These are phyloP conservation scores for Ophiodon elongatus DNA, from an alignment of 2,113 vertebrate species.

Conservation along the genomic window DNA sequence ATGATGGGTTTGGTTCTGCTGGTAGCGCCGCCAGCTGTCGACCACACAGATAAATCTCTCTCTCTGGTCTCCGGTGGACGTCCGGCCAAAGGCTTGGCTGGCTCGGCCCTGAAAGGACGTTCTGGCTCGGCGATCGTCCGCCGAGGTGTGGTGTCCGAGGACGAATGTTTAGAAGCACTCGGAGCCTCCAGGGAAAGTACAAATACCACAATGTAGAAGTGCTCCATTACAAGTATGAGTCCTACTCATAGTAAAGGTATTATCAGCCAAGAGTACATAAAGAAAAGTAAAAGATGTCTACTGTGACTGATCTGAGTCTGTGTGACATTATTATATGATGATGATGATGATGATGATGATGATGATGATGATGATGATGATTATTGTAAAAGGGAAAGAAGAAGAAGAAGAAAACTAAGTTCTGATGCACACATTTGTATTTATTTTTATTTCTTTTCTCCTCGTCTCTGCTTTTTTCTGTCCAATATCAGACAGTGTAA, in stretches of 20 bases:
- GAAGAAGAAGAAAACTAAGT: neutral
- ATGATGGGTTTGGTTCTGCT: constrained; percentile 3
- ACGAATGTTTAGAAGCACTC: neutral
- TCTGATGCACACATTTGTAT: neutral
- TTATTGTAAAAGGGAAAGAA: too few species aligned
- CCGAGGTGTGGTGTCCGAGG: neutral
- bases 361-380: neutral
- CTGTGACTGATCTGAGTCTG: neutral
- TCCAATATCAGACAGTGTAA: neutral
- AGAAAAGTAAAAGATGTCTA: neutral
- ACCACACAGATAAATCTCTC: constrained; percentile 50
- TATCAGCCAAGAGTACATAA: too few species aligned
- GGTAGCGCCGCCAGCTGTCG: neutral
- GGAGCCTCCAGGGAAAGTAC: neutral
- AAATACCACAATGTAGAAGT: neutral
- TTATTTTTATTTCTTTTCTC: neutral
- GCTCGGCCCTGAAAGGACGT: neutral
- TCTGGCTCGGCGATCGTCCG: constrained; percentile 1
- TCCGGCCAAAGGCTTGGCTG: too few species aligned
- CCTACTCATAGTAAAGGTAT: neutral
- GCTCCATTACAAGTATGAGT: neutral
- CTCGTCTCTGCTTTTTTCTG: neutral
- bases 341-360: neutral
- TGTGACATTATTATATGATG: neutral
- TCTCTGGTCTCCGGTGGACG: constrained; percentile 3